Evolutionary conservation across 2,888 invertebrate species (phyloP).

Genomic region (Monochamus alternatus): DNA sequence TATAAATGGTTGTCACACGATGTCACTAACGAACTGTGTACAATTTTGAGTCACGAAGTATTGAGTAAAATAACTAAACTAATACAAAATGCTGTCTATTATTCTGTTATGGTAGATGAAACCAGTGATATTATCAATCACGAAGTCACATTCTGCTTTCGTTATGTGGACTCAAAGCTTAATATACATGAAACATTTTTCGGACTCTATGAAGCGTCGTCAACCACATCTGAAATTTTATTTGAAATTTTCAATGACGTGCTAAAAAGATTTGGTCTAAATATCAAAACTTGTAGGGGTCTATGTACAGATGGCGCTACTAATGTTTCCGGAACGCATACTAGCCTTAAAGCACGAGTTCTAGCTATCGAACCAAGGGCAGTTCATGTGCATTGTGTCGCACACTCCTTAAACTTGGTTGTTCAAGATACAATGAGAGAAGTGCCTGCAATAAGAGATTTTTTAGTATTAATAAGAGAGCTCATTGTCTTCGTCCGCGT

Average conservation of each 20-base stretch:
- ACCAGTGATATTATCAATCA: slow-evolving; percentile 17
- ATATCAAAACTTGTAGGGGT: background rate
- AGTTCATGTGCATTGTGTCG: no score
- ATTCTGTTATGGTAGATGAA: slow-evolving; percentile 34
- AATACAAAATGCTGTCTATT: background rate
- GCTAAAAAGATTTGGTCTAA: background rate
- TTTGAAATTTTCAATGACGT: slow-evolving; percentile 27
- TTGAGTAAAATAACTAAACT: slow-evolving; percentile 5
- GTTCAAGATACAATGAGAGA: no score
- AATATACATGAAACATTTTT: slow-evolving; percentile 28
- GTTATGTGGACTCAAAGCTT: slow-evolving; percentile 1
- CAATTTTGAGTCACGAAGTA: slow-evolving; percentile 7
- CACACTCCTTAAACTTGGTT: no score
- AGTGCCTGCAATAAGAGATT: no score
- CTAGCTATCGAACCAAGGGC: no score
- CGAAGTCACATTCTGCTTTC: slow-evolving; percentile 29
- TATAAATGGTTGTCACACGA: slow-evolving; percentile 40
- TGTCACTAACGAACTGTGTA: slow-evolving; percentile 27
- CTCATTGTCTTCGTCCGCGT: no score
- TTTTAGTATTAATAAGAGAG: no score
- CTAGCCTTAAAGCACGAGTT: no score
- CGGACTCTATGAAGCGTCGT: slow-evolving; percentile 23
- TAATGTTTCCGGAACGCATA: slow-evolving; percentile 17
- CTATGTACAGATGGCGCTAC: slow-evolving; percentile 21
- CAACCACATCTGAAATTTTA: slow-evolving; percentile 17